Evolutionary conservation across 1,140 invertebrate genomes (phyloP), one percentile per base, ranked within the genome.

Genomic region (Drosophila tristis): DNA sequence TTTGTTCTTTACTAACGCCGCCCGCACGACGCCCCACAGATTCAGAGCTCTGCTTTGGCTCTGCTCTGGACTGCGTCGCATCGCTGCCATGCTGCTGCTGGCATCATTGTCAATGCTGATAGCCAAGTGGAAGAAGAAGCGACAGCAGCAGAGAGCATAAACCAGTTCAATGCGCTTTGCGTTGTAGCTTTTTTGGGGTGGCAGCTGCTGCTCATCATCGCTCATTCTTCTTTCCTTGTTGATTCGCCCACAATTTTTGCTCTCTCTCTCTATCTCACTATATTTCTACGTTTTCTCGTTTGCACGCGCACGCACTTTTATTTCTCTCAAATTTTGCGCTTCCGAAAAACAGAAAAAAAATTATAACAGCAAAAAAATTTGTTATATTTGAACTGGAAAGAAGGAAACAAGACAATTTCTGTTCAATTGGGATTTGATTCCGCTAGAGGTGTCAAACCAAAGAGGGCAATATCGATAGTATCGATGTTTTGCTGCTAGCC

Each of bases 131-230:
- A 45, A 47, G 16, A 13, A 15, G 31, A 25, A 35, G 25, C 23
- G 13, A 29, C 20, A 44, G 48, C 5, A 35, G 48, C 60, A 68
- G 72, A 74, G 59, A 58, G 63, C 84, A 86, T 75, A 74, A 87
- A 86, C 78, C 82, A 87, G 81, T 87, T 86, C 78, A 78, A 86
- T 87, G 81, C 78, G 81, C 82, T 81, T 86, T 71, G 51, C 58
- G 53, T 73, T 78, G 63, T 58, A 76, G 74, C 74, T 77, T 77
- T 62, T 55, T 62, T 54, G 31, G 39, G 49, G 42, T 51, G 70
- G 55, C 60, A 63, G 42, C 54, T 54, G 64, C 61, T 62, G 50
- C 71, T 61, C 74, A 68, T 76, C 74, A 76, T 76, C 73, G 65
- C 53, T 76, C 74, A 76, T 76, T 76, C 50, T 76, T 56, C 66